These are phyloP conservation scores for Amyelois transitella DNA, from an alignment of 1,140 invertebrate species.

Conservation along the genomic window DNA sequence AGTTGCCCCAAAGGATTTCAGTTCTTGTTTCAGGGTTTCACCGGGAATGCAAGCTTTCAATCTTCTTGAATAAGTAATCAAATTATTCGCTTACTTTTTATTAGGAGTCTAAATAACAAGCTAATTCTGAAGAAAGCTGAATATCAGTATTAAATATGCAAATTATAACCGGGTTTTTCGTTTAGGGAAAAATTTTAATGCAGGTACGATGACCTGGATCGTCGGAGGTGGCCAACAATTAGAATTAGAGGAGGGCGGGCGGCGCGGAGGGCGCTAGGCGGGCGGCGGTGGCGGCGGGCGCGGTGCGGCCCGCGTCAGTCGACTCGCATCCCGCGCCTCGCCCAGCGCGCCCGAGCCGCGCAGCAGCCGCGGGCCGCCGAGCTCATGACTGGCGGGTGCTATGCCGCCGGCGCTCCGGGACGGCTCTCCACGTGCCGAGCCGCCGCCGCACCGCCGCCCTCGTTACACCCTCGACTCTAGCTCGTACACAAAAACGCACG, in stretches of 20 bases:
- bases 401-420: slow-evolving; percentile 60
- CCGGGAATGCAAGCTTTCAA: background rate
- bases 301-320: slow-evolving; percentile 27
- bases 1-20: background rate
- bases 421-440: slow-evolving; percentile 49
- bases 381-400: slow-evolving; percentile 35
- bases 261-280: slow-evolving; percentile 10
- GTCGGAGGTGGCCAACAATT: slow-evolving; percentile 60
- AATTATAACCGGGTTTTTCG: slow-evolving; percentile 36
- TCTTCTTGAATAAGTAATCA: slow-evolving; percentile 25
- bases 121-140: slow-evolving; percentile 34
- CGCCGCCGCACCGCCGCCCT: slow-evolving; percentile 24
- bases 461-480: slow-evolving; percentile 22
- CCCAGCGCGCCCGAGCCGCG: slow-evolving; percentile 27
- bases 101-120: slow-evolving; percentile 20
- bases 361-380: slow-evolving; percentile 13
- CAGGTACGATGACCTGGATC: slow-evolving; percentile 60
- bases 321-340: slow-evolving; percentile 27
- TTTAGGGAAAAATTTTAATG: slow-evolving; percentile 42
- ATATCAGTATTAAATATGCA: slow-evolving; percentile 49
- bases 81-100: slow-evolving; percentile 39
- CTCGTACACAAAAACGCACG: slow-evolving; percentile 50
- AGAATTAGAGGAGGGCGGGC: slow-evolving; percentile 53
- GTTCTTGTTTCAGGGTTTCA: slow-evolving; percentile 4
- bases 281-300: slow-evolving; percentile 7